Conservation (phyloP, 2,797 vertebrate species). For the Notamacropus eugenii region DNA sequence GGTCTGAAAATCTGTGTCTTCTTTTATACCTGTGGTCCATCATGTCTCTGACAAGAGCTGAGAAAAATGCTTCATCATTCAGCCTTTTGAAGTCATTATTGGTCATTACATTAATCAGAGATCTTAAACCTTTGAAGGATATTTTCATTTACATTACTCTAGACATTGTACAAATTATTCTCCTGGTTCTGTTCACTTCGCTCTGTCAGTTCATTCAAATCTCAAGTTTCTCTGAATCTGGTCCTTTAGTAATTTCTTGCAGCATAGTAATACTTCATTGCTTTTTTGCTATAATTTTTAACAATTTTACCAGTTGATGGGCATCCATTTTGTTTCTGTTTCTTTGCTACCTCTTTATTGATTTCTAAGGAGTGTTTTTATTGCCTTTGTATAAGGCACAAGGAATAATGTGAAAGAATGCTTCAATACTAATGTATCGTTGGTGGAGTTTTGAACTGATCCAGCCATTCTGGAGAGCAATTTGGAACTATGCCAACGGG, state of each 20-base stretch:
- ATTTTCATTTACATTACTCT: background rate
- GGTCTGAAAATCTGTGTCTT: background rate
- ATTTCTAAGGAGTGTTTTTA: slow-evolving; percentile 67
- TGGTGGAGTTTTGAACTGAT: too few species aligned
- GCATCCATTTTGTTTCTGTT: background rate
- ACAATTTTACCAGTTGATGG: background rate
- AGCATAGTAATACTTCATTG: background rate
- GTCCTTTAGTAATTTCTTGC: background rate
- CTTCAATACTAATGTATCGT: background rate
- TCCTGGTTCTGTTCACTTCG: background rate
- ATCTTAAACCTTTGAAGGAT: background rate
- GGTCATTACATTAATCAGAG: background rate
- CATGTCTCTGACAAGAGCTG: background rate
- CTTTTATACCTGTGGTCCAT: background rate
- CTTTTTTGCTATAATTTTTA: background rate
- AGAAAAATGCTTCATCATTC: background rate
- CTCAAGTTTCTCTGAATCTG: background rate
- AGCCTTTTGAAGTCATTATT: background rate
- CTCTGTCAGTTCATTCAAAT: background rate
- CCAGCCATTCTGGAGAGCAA: too few species aligned
- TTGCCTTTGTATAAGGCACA: slow-evolving; percentile 54
- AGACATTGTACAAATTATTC: background rate
- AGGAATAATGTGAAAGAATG: slow-evolving; percentile 62
- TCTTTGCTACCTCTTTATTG: background rate
- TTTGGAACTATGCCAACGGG: too few species aligned